Evolutionary conservation across 2,797 vertebrate species (phyloP).

Genomic region (Pithecia hirsuta): DNA sequence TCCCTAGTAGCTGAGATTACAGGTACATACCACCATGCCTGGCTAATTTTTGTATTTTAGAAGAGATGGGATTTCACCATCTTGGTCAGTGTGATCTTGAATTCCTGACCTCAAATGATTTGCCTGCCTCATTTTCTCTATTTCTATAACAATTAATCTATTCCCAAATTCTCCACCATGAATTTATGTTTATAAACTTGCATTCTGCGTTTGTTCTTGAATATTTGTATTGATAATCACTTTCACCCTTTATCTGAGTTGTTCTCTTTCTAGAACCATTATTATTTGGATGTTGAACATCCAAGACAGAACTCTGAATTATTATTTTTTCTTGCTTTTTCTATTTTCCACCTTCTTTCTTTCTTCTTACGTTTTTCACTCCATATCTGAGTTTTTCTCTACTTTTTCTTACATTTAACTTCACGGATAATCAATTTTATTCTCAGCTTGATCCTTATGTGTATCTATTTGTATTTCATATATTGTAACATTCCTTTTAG

Average conservation of each 20-base stretch:
- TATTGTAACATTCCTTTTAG: not conserved
- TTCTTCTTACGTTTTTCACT: not conserved
- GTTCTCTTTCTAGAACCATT: not conserved
- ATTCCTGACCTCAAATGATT: not conserved
- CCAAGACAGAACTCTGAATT: not conserved
- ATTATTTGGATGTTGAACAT: not conserved
- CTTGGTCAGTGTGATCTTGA: not conserved
- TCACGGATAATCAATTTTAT: not conserved
- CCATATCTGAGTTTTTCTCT: not conserved
- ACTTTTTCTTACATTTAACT: not conserved
- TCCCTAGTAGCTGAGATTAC: not conserved
- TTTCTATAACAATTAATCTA: not conserved
- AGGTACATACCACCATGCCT: not conserved
- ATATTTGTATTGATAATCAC: not conserved
- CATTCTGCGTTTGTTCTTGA: not conserved
- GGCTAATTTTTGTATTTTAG: not conserved
- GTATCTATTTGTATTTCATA: not conserved
- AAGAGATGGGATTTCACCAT: not conserved
- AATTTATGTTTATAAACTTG: not conserved
- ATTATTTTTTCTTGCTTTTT: not conserved
- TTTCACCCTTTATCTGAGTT: not conserved
- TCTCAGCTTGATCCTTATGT: not conserved
- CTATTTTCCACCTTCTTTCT: not conserved
- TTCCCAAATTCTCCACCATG: not conserved
- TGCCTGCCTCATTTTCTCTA: not conserved